Evolutionary conservation across 35 echinoderm and acorn worm genomes (phyloP), one percentile per base, ranked within the genome.

Genomic region (Ophioderma brevispina): DNA sequence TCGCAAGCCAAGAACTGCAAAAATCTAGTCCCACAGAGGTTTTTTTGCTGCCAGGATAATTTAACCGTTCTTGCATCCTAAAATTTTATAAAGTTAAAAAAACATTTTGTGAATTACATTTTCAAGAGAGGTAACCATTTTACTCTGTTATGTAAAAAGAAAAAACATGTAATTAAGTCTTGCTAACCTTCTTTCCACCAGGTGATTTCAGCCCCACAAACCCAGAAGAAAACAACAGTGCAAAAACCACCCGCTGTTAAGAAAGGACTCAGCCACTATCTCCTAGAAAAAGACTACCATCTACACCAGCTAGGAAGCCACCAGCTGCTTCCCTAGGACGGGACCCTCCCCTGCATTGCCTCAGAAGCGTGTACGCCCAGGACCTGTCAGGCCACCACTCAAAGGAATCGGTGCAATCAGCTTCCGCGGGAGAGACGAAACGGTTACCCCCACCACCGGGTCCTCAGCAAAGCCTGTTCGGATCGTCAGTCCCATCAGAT

Each of bases 331-430:
- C 59, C n/a, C 0, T 17, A 82, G 42, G 21, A 31, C 35, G 11
- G 25, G 36, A 32, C 37, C 80, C 38, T 23, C n/a, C 8, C 37
- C 37, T 31, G 17, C 35, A 39, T 14, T 33, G 2, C 77, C 77
- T 1, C n/a, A 38, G 23, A 70, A 70, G n/a, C 59, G 59, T 6
- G 6, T 25, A 25, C 59, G 59, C 15, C 80, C 80, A n/a, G 38
- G 38, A 35, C 46, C 87, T 11, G 31, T 76, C 46, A 35, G 80
- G 78, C 55, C 88, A 8, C 33, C 49, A 35, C 30, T 25, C 83
- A 33, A 92, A 86, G 76, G 86, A 92, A 55, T 50, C 21, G 76
- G 39, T 43, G 56, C 50, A 64, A 15, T 56, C 80, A 37, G 34
- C 19, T 5, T 35, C 86, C 37, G 50, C 76, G 25, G 75, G 36